Percentiles rank a stretch among this genome's conserved stretches.
Conservation (phyloP, 2,888 invertebrate genomes). For the Dermolepida albohirtum region DNA sequence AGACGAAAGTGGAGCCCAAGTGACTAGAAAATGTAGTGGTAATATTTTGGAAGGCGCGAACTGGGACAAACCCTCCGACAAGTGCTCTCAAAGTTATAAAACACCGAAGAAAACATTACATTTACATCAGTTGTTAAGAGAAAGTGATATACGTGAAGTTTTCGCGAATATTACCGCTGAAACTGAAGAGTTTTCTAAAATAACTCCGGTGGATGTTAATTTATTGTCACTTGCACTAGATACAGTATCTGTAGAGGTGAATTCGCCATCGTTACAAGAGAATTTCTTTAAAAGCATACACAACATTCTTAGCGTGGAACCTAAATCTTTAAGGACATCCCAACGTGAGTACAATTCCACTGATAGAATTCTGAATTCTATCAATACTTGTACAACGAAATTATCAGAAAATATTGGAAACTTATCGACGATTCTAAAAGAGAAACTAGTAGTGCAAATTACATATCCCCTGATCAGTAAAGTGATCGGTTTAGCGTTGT, state of each 20-base stretch:
- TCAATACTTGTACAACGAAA: constrained; percentile 23
- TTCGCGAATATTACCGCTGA: constrained; percentile 3
- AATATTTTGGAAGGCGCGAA: constrained; percentile 14
- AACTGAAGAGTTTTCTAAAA: not conserved
- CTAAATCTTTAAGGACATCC: constrained; percentile 3
- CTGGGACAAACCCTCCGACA: constrained; percentile 18
- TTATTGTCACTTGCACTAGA: constrained; percentile 17
- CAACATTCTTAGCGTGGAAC: constrained; percentile 28
- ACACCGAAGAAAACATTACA: not conserved
- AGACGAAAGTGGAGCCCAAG: constrained; percentile 6
- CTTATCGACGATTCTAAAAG: not conserved
- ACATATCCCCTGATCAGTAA: constrained; percentile 10
- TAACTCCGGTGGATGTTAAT: constrained; percentile 29
- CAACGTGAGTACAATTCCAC: constrained; percentile 30
- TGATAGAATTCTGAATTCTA: constrained; percentile 34
- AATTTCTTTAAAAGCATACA: constrained; percentile 21
- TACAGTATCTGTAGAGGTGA: not conserved
- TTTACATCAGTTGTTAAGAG: constrained; percentile 4
- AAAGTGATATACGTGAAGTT: constrained; percentile 3
- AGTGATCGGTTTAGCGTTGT: constrained; percentile 17
- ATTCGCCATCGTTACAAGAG: not conserved
- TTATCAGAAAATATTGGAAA: constrained; percentile 17
- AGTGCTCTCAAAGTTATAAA: constrained; percentile 4
- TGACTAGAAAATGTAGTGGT: constrained; percentile 27
- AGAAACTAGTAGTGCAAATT: constrained; percentile 12